phyloP scores from a whole-genome alignment of 2,888 invertebrate species.

The Ceratothoa steindachneri region DNA sequence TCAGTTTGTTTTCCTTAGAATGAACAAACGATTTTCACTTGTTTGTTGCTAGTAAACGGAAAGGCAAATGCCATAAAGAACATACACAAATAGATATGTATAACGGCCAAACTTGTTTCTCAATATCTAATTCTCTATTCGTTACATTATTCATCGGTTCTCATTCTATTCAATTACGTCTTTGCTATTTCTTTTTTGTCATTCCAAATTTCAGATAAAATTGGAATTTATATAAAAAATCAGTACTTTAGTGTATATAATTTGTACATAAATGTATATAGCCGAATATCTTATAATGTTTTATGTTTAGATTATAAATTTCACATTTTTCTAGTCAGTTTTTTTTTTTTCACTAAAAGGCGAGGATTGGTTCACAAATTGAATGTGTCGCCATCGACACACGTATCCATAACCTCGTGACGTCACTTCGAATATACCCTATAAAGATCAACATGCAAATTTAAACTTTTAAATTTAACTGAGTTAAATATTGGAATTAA shows the following conservation, averaged over 20 bases:
- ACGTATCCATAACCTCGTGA: too few relatives aligned
- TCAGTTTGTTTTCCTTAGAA: too few relatives aligned
- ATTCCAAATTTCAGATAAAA: background rate
- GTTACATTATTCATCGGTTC: background rate
- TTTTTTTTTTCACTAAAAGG: too few relatives aligned
- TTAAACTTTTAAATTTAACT: too few relatives aligned
- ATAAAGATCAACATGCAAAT: too few relatives aligned
- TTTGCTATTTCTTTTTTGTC: background rate
- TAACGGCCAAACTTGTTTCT: too few relatives aligned
- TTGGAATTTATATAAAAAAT: background rate
- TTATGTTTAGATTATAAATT: background rate
- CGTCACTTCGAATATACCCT: too few relatives aligned
- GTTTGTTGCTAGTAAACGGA: too few relatives aligned
- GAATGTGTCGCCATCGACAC: background rate
- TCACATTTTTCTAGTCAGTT: background rate
- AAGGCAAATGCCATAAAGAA: too few relatives aligned
- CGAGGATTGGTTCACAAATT: background rate
- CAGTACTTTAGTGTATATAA: background rate
- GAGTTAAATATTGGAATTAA: too few relatives aligned
- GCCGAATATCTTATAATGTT: background rate
- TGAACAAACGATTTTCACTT: too few relatives aligned
- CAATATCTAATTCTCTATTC: background rate
- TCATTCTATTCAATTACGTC: background rate
- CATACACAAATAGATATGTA: too few relatives aligned
- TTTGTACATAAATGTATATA: background rate